Conservation (phyloP, 2,888 invertebrate genomes). For the Lithophane ornitopus region DNA sequence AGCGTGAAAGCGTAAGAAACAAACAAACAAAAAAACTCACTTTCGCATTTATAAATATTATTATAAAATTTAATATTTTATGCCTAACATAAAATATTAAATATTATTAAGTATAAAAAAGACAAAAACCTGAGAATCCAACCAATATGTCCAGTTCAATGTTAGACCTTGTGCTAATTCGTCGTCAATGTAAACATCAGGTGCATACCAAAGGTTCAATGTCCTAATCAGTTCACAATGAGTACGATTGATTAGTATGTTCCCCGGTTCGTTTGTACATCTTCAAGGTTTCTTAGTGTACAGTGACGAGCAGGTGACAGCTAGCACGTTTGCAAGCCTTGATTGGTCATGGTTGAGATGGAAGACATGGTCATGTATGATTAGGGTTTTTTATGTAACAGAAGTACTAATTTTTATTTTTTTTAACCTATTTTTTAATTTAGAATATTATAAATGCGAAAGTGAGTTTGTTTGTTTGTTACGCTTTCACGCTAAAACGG, state of each 20-base stretch:
- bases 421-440: no score
- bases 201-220: constrained; percentile 48
- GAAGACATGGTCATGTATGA: constrained; percentile 8
- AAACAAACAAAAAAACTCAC: no score
- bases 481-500: no score
- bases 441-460: no score
- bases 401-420: no score
- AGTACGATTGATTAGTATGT: constrained; percentile 50
- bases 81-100: no score
- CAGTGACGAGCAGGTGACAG: constrained; percentile 45
- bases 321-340: constrained; percentile 31
- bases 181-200: constrained; percentile 42
- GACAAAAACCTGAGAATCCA: not conserved
- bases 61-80: no score
- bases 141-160: constrained; percentile 34
- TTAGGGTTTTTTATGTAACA: not conserved
- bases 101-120: no score
- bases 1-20: no score
- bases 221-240: constrained; percentile 46
- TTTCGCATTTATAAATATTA: no score
- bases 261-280: constrained; percentile 23
- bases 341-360: constrained; percentile 36
- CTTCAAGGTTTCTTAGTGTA: constrained; percentile 34
- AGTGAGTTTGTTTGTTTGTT: no score
- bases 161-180: constrained; percentile 51